A percentile compares a stretch with the other conserved stretches of the same genome.
These are phyloP conservation scores for Leucoraja ocellata DNA, from an alignment of 2,797 vertebrate species.

Conservation along the genomic window DNA sequence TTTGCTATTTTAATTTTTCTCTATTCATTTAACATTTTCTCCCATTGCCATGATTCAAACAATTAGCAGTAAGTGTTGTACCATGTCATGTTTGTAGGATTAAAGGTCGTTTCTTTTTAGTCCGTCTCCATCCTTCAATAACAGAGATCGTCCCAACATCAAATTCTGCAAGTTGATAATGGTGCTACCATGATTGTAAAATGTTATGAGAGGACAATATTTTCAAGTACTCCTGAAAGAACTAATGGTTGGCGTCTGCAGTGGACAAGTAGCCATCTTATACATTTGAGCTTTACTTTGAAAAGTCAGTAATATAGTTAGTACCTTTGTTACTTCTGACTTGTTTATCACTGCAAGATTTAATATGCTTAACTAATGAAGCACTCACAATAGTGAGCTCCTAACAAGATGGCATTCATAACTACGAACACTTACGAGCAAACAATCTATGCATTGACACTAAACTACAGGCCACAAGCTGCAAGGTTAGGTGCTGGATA, in stretches of 20 bases:
- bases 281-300: neutral
- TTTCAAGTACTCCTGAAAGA: neutral
- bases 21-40: neutral
- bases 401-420: too few species aligned
- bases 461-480: neutral
- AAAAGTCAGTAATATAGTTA: neutral
- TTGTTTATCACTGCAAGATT: neutral
- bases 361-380: neutral
- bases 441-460: neutral
- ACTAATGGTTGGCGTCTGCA: neutral
- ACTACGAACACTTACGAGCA: too few species aligned
- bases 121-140: neutral
- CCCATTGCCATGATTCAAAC: neutral
- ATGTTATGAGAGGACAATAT: neutral
- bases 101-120: neutral
- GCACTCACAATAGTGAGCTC: neutral
- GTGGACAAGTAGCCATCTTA: neutral
- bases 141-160: neutral
- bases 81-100: neutral
- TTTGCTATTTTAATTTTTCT: neutral
- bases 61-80: neutral
- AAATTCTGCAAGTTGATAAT: neutral
- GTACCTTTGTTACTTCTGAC: neutral
- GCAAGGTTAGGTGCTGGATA: neutral
- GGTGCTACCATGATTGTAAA: neutral